Conservation (phyloP, 2,797 vertebrate species). For the Macroramphosus scolopax region DNA sequence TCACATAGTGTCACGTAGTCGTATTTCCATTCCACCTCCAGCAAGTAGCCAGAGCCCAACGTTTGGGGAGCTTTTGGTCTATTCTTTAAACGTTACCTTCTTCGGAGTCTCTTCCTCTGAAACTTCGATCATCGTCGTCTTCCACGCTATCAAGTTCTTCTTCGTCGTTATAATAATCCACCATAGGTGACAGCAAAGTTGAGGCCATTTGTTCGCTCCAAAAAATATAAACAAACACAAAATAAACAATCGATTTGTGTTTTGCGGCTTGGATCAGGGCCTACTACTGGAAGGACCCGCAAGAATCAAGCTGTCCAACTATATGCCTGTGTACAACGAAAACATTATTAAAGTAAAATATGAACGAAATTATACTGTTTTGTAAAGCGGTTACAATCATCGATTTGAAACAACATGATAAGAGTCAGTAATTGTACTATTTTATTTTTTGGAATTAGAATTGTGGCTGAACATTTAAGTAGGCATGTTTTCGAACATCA, state of each 20-base stretch:
- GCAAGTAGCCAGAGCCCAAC: conserved; percentile 62
- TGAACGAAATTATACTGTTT: rapidly evolving
- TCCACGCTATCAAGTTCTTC: conserved; percentile 94
- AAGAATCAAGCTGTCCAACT: conserved; percentile 14
- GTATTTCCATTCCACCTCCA: conserved; percentile 45
- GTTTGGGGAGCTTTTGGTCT: conserved; percentile 12
- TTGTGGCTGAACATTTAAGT: neutral
- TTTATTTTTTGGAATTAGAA: neutral
- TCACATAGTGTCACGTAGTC: neutral
- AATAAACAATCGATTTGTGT: conserved; percentile 76
- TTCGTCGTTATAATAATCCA: conserved; percentile 95
- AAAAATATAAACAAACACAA: conserved; percentile 73
- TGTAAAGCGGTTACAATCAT: rapidly evolving
- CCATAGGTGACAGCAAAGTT: conserved; percentile 83
- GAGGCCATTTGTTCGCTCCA: conserved; percentile 74
- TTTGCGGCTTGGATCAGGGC: conserved; percentile 74
- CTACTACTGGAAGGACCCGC: conserved; percentile 71
- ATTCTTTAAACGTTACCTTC: conserved; percentile 80
- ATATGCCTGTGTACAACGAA: conserved; percentile 53
- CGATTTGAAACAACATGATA: rapidly evolving
- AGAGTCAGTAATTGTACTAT: rapidly evolving
- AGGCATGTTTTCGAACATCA: conserved; percentile 28
- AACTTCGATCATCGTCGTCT: conserved; percentile 93
- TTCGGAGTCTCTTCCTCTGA: conserved; percentile 91
- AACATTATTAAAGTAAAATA: neutral